A percentile compares a stretch with the other conserved stretches of the same genome.
phyloP scores from a whole-genome alignment of 2,113 vertebrate species.

The Gymnobelideus leadbeateri region DNA sequence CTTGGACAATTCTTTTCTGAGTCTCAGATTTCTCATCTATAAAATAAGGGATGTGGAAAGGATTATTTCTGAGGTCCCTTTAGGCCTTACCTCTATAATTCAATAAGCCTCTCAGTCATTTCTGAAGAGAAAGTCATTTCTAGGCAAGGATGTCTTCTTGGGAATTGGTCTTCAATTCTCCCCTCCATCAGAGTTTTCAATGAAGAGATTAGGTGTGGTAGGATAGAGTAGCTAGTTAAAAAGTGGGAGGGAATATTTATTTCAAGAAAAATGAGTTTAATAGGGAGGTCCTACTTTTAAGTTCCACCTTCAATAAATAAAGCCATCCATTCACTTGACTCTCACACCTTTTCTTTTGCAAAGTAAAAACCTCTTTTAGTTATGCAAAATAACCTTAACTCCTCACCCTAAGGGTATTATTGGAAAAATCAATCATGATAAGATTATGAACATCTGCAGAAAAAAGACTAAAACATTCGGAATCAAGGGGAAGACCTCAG shows the following conservation, averaged over 20 bases:
- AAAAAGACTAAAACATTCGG: background rate
- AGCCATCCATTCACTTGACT: background rate
- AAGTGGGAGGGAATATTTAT: background rate
- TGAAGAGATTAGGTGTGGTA: background rate
- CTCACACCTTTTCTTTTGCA: background rate
- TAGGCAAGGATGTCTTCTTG: background rate
- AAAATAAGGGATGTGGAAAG: background rate
- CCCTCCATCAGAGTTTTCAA: background rate
- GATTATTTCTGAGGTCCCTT: background rate
- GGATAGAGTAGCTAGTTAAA: background rate
- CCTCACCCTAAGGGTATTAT: background rate
- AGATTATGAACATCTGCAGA: background rate
- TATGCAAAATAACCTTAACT: slow-evolving; percentile 1
- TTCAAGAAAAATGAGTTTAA: background rate
- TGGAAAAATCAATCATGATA: slow-evolving; percentile 4
- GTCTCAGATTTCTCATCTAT: background rate
- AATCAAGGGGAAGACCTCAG: background rate
- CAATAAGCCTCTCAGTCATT: background rate
- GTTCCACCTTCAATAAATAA: background rate
- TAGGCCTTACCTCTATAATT: background rate
- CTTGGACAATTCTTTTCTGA: background rate
- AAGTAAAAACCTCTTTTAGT: background rate
- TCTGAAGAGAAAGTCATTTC: background rate
- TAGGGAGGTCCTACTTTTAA: background rate
- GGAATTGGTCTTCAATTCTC: background rate